Evolutionary conservation across 64 coral and sea anemone genomes (phyloP).

Genomic region (Montipora foliosa): DNA sequence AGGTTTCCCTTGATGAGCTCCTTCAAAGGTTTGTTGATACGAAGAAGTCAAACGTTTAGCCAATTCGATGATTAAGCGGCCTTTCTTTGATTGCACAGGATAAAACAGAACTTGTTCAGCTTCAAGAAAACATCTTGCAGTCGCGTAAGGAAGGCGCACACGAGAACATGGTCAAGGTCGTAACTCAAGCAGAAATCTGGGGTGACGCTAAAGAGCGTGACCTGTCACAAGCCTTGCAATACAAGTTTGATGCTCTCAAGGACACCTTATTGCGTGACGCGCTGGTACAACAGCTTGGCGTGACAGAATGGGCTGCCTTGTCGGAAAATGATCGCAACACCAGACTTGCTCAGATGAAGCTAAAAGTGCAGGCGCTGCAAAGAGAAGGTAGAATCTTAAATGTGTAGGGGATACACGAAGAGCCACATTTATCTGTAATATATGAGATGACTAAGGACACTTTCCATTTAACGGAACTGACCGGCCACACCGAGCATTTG

Average conservation of each 20-base stretch:
- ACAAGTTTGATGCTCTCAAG: conserved; percentile 91
- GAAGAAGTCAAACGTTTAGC: too few species aligned
- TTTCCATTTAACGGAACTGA: too few species aligned
- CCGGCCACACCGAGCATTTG: too few species aligned
- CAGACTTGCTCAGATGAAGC: conserved; percentile 87
- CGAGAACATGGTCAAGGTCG: conserved; percentile 61
- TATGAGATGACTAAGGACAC: too few species aligned
- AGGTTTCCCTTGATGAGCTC: too few species aligned
- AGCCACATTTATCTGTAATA: too few species aligned
- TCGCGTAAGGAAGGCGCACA: conserved; percentile 51
- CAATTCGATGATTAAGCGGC: neutral
- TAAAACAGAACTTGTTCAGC: conserved; percentile 76
- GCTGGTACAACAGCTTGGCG: conserved; percentile 83
- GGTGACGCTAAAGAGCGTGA: conserved; percentile 81
- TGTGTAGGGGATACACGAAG: too few species aligned
- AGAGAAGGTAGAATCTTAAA: conserved; percentile 72
- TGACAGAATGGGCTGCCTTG: conserved; percentile 85
- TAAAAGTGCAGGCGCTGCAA: conserved; percentile 84
- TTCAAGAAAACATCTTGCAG: conserved; percentile 80
- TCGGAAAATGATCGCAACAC: conserved; percentile 84
- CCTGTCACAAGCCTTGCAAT: conserved; percentile 88
- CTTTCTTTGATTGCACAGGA: conserved; percentile 22
- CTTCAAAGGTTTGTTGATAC: too few species aligned
- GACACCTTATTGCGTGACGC: conserved; percentile 90
- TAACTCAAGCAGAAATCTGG: conserved; percentile 76